Conservation (phyloP, 2,113 vertebrate genomes). For the Oreochromis niloticus region DNA sequence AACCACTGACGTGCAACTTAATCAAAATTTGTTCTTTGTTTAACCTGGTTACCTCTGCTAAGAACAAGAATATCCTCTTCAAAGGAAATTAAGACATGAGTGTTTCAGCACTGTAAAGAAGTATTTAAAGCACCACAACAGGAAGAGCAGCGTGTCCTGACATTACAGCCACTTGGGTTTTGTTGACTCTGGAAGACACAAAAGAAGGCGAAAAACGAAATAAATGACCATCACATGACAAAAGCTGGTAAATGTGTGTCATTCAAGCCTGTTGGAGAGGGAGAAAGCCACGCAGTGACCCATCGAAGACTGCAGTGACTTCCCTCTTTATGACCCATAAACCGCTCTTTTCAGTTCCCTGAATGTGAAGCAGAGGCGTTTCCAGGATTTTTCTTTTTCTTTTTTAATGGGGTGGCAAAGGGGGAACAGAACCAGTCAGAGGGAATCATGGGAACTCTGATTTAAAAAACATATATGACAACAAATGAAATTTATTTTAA, state of each 20-base stretch:
- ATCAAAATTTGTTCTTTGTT: background rate
- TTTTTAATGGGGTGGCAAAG: background rate
- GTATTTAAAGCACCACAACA: background rate
- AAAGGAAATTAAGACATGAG: background rate
- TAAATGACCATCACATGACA: constrained; percentile 7
- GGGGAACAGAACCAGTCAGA: background rate
- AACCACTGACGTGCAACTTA: background rate
- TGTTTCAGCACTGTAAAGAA: background rate
- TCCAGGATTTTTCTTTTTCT: background rate
- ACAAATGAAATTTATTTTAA: background rate
- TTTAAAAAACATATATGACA: background rate
- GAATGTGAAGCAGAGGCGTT: background rate
- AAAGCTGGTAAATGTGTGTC: constrained; percentile 6
- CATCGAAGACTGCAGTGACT: background rate
- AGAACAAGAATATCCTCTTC: background rate
- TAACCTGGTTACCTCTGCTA: background rate
- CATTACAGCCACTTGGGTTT: background rate
- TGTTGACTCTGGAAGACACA: background rate
- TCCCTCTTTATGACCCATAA: constrained; percentile 34
- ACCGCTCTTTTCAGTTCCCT: background rate
- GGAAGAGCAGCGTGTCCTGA: background rate
- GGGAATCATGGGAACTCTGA: background rate
- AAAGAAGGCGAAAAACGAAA: background rate
- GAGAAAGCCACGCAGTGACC: background rate
- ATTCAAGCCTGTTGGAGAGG: constrained; percentile 20